A percentile compares a stretch with the other conserved stretches of the same genome.
Conservation (phyloP, 2,888 invertebrate genomes). For the Drosophila algonquin region DNA sequence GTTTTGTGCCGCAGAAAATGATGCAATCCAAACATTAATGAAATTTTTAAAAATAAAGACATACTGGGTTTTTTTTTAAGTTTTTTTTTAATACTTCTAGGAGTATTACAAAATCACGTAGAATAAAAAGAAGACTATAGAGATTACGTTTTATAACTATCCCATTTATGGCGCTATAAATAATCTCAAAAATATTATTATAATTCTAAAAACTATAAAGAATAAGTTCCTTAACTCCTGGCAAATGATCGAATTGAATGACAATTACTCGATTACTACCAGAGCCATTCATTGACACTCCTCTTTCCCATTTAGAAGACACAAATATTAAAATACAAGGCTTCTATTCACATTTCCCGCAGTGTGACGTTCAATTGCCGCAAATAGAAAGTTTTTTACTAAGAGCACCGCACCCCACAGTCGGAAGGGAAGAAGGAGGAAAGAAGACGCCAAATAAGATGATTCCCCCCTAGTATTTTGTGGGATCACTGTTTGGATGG, state of each 20-base stretch:
- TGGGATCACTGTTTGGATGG: constrained; percentile 27
- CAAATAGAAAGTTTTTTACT: constrained; percentile 48
- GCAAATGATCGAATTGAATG: no score
- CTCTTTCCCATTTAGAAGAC: no score
- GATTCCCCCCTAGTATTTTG: constrained; percentile 20
- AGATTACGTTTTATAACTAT: no score
- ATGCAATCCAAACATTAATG: not conserved
- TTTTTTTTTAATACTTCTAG: no score
- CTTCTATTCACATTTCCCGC: constrained; percentile 25
- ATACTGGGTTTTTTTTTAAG: no score
- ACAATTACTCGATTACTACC: not conserved
- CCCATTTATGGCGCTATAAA: no score
- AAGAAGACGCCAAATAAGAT: constrained; percentile 9
- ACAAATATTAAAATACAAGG: no score
- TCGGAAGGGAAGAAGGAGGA: not conserved
- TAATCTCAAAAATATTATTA: no score
- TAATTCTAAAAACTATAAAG: no score
- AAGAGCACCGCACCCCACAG: constrained; percentile 1
- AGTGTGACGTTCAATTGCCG: constrained; percentile 32
- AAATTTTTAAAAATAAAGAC: not conserved
- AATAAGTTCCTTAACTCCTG: not conserved
- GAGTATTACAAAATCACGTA: no score
- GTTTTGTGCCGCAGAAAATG: not conserved
- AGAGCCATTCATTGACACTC: no score
- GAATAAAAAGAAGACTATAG: no score